Evolutionary conservation across 2,888 invertebrate genomes (phyloP), one percentile per base, ranked within the genome.

Genomic region (Lamproptera curius): DNA sequence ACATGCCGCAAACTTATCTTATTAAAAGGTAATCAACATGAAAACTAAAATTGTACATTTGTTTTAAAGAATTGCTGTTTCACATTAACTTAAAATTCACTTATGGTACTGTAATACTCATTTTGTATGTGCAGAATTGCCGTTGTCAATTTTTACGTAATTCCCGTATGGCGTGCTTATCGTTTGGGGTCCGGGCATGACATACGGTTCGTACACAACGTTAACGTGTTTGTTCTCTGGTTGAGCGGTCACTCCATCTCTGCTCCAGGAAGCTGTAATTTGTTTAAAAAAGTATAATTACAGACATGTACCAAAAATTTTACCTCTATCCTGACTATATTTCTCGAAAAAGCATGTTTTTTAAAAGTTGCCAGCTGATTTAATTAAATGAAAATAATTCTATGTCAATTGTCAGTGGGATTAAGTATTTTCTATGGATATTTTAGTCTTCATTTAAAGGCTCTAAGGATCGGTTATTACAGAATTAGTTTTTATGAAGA

Each of bases 91-190:
- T 23, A 23, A 6, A 23, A 23, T 4, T 8, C 23, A 6, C 23
- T 23, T 16, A 28, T 2, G 28, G 8, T 3, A 44, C 17, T 16
- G 16, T 16, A 37, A 38, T 33, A 42, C 31, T 48, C 26, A 43
- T 39, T 35, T 14, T 8, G 3, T 4, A 16, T 35, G 39, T 11
- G 34, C 15, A 10, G n/a, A 16, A 8, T 14, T 39, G 20, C 20
- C 20, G 23, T 15, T 54, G 13, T 59, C 62, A 0, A 67, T 60
- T 50, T 67, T 77, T 16, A 82, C 63, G 28, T 83, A 83, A 43
- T 80, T 73, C 2, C 84, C 84, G 38, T 73, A 84, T 0, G 84
- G 84, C 0, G 84, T 84, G 56, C 75, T 79, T 4, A 84, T 79
- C 1, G 83, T 84, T 45, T 78, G 82, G 6, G 84, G 84, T 23